Percentiles rank a stretch among this genome's conserved stretches.
phyloP scores from a whole-genome alignment of 2,888 invertebrate genomes.

The Pemphredon lugubris region DNA sequence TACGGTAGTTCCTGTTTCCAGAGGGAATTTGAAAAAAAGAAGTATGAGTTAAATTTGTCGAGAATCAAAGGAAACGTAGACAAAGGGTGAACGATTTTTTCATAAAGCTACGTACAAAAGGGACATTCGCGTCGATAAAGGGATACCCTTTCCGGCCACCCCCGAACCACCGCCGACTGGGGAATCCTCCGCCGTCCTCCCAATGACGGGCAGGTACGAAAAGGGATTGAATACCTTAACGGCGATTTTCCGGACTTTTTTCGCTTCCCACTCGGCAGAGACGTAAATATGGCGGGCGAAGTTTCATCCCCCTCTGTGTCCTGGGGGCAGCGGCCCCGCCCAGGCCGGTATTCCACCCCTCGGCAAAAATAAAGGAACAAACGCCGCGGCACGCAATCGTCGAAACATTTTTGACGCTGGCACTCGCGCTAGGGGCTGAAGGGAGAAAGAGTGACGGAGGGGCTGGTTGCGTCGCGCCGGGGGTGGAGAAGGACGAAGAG shows the following conservation, averaged over 20 bases:
- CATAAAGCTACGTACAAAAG: too few relatives aligned
- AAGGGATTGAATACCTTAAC: constrained; percentile 39
- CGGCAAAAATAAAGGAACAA: constrained; percentile 77
- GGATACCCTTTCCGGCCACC: neutral
- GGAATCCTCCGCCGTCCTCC: neutral
- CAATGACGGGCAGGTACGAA: constrained; percentile 22
- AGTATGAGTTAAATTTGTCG: too few relatives aligned
- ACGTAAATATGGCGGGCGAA: constrained; percentile 79
- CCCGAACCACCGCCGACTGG: neutral
- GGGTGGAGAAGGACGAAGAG: constrained; percentile 15
- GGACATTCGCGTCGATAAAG: too few relatives aligned
- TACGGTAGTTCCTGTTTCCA: neutral
- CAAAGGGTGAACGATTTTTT: too few relatives aligned
- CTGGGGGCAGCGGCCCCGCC: constrained; percentile 71
- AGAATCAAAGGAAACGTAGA: too few relatives aligned
- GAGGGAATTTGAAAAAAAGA: too few relatives aligned
- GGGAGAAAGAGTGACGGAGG: constrained; percentile 25
- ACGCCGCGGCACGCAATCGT: constrained; percentile 76
- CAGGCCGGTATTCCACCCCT: constrained; percentile 72
- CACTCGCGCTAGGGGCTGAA: constrained; percentile 42
- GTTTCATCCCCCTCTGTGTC: constrained; percentile 76
- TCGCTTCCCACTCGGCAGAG: constrained; percentile 66
- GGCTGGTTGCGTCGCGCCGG: constrained; percentile 24
- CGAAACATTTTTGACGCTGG: constrained; percentile 77
- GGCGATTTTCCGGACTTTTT: constrained; percentile 60